Conservation (phyloP, 2,113 vertebrate genomes). For the Lophius piscatorius region DNA sequence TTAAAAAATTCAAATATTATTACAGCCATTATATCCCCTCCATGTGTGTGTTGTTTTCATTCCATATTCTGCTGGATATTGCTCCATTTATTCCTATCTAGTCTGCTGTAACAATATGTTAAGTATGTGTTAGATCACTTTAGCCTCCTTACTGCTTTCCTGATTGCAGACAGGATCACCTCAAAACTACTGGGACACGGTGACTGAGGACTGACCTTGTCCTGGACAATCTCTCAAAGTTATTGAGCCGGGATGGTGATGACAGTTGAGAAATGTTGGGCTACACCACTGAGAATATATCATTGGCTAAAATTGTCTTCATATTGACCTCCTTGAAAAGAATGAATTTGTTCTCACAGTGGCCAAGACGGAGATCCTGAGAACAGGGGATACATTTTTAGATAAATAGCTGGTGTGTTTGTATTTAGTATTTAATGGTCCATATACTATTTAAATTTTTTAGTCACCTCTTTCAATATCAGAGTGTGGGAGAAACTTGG, state of each 20-base stretch:
- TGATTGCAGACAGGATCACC: constrained; percentile 36
- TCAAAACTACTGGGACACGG: constrained; percentile 58
- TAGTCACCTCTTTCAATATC: no score
- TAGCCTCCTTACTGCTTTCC: constrained; percentile 38
- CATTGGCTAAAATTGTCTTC: constrained; percentile 75
- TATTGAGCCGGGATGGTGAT: constrained; percentile 72
- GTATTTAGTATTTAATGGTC: no score
- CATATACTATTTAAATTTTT: no score
- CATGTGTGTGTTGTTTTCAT: background rate
- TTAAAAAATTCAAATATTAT: no score
- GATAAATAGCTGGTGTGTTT: constrained; percentile 16
- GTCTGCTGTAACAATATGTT: constrained; percentile 9
- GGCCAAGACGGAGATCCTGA: constrained; percentile 35
- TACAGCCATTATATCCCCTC: background rate
- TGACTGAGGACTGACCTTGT: constrained; percentile 78
- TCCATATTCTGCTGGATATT: constrained; percentile 4
- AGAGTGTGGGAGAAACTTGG: no score
- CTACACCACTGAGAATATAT: constrained; percentile 72
- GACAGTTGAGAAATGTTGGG: constrained; percentile 79
- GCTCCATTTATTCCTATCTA: constrained; percentile 27
- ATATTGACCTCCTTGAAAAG: constrained; percentile 76
- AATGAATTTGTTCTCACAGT: constrained; percentile 58
- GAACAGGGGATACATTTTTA: constrained; percentile 13
- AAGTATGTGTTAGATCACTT: constrained; percentile 41
- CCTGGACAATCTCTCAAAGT: constrained; percentile 75